Conservation (phyloP, 2,888 invertebrate species). For the Acronicta psi region DNA sequence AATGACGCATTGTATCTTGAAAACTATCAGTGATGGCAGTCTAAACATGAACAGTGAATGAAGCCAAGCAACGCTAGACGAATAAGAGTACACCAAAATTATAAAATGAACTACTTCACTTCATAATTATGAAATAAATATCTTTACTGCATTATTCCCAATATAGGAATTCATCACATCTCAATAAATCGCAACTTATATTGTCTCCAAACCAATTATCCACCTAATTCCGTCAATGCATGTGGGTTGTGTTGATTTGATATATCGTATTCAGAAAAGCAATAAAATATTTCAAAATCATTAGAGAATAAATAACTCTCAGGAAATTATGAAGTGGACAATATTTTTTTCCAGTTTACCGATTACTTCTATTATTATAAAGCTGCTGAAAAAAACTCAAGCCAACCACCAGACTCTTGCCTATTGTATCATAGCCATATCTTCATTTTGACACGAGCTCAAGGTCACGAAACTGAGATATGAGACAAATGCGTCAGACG, state of each 20-base stretch:
- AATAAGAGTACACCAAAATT: not conserved
- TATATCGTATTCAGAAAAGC: too few species aligned
- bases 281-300: too few species aligned
- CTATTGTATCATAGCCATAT: too few species aligned
- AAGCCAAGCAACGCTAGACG: not conserved
- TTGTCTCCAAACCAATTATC: too few species aligned
- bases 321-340: too few species aligned
- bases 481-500: slow-evolving; percentile 19
- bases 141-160: slow-evolving; percentile 7
- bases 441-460: too few species aligned
- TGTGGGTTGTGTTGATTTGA: too few species aligned
- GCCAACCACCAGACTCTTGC: not conserved
- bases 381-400: not conserved
- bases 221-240: too few species aligned
- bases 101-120: not conserved
- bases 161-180: slow-evolving; percentile 14
- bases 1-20: slow-evolving; percentile 25
- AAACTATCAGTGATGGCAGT: slow-evolving; percentile 12
- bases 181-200: not conserved
- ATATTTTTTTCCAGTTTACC: too few species aligned
- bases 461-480: not conserved
- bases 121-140: not conserved
- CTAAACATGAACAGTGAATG: not conserved
- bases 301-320: too few species aligned
- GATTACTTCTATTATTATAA: too few species aligned